Base-by-base conservation (phyloP, 1,140 invertebrate species). In the Rhyacophila brunnea region DNA sequence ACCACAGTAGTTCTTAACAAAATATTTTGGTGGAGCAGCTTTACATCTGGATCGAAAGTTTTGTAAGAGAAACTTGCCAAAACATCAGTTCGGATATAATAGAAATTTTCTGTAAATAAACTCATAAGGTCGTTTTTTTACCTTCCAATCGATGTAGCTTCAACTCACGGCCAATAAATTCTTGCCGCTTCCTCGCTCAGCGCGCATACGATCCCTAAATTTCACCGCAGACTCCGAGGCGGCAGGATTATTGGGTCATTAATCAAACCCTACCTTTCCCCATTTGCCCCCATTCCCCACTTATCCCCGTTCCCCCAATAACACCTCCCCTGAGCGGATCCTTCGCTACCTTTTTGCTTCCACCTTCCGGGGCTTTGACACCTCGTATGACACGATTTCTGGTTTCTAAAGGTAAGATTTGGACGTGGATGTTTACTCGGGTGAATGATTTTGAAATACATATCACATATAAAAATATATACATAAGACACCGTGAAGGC, bases 211-310 rank as follows among this genome's bases (percentile, higher is more conserved):
- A 58, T 59, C 57, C 58, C 55, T 47, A 57, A 60, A 61, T 62
- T 62, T 65, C 53, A 57, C 58, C 64, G 60, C 64, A 65, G 60
- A 61, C 64, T 65, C 55, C 56, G 50, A 59, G 60, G 64, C 55
- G 60, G 58, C 49, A 53, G 64, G 64, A 65, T 65, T 65, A 65
- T 65, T 65, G 64, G 64, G 60, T 65, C 64, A 65, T 65, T 65
- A 65, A 65, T 65, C 64, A 65, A 58, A 62, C 59, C 57, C 51
- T 50, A 53, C 52, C 46, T 54, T 57, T 23, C 60, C 43, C 47
- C 40, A 46, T 47, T 44, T 28, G 32, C 45, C 28, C 10, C 43
- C 44, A 17, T 17, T 35, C 18, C 51, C 10, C 15, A n/a, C 40
- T 32, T 7, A 28, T 1, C 19, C 36, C 35, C 47, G 47, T 14